Evolutionary conservation across 2,113 vertebrate species (phyloP).

Genomic region (Crotalus viridis): DNA sequence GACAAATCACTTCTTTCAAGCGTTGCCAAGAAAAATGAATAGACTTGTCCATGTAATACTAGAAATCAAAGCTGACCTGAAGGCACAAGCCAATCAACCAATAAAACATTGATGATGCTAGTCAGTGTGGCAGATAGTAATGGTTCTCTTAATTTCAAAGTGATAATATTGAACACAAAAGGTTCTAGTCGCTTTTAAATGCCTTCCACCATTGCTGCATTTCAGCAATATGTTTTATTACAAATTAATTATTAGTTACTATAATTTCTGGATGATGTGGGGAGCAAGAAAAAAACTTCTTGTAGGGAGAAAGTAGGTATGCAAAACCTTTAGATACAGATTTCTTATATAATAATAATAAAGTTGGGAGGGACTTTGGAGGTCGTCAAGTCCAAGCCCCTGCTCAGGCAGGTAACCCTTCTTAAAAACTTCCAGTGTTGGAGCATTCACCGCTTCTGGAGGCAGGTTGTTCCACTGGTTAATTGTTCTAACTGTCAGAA

Average conservation of each 20-base stretch:
- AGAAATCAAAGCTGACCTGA: too few relatives aligned
- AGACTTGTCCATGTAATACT: neutral
- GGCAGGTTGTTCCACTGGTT: too few relatives aligned
- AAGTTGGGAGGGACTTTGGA: too few relatives aligned
- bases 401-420: too few relatives aligned
- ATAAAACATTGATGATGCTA: neutral
- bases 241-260: too few relatives aligned
- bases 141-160: neutral
- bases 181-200: neutral
- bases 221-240: neutral
- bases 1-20: neutral
- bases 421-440: too few relatives aligned
- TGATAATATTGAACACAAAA: neutral
- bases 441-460: too few relatives aligned
- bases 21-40: neutral
- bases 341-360: too few relatives aligned
- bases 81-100: too few relatives aligned
- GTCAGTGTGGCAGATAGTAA: neutral
- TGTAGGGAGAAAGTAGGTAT: neutral
- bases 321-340: too few relatives aligned
- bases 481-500: too few relatives aligned
- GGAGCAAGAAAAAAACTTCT: neutral
- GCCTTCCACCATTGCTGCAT: neutral
- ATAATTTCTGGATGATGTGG: constrained; percentile 9
- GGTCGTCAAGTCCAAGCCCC: too few relatives aligned